A percentile compares a stretch with the other conserved stretches of the same genome.
Evolutionary conservation across 2,888 invertebrate species (phyloP).

Genomic region (Aphodius sticticus): DNA sequence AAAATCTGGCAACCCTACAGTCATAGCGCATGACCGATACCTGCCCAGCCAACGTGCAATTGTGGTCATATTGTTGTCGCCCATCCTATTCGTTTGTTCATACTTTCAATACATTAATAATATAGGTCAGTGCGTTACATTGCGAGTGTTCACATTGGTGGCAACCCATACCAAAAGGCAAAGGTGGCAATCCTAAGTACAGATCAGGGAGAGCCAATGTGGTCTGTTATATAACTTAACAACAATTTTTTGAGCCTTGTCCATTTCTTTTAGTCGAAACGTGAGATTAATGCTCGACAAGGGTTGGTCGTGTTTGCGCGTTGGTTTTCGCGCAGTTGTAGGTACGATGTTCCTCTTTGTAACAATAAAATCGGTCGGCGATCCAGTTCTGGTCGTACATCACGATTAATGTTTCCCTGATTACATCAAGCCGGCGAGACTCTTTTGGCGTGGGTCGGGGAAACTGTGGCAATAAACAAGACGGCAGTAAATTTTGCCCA

Average conservation of each 20-base stretch:
- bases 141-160: too few relatives aligned
- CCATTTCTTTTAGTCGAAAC: not conserved
- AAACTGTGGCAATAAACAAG: slow-evolving; percentile 4
- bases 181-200: too few relatives aligned
- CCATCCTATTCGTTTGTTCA: too few relatives aligned
- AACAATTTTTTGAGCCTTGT: not conserved
- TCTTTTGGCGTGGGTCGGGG: not conserved
- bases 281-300: not conserved
- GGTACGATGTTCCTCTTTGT: not conserved
- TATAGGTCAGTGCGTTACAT: too few relatives aligned
- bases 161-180: too few relatives aligned
- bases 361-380: not conserved
- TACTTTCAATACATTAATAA: too few relatives aligned
- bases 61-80: too few relatives aligned
- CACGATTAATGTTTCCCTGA: slow-evolving; percentile 4
- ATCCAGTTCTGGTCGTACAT: slow-evolving; percentile 4
- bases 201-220: too few relatives aligned
- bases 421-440: not conserved
- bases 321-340: not conserved
- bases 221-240: not conserved
- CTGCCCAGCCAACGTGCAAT: too few relatives aligned
- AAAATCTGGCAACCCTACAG: too few relatives aligned
- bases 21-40: too few relatives aligned
- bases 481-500: not conserved
- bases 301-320: not conserved